Percentiles rank a stretch among this genome's conserved stretches.
These are phyloP conservation scores for Xerus inauris DNA, from an alignment of 2,113 vertebrate genomes.

Conservation along the genomic window DNA sequence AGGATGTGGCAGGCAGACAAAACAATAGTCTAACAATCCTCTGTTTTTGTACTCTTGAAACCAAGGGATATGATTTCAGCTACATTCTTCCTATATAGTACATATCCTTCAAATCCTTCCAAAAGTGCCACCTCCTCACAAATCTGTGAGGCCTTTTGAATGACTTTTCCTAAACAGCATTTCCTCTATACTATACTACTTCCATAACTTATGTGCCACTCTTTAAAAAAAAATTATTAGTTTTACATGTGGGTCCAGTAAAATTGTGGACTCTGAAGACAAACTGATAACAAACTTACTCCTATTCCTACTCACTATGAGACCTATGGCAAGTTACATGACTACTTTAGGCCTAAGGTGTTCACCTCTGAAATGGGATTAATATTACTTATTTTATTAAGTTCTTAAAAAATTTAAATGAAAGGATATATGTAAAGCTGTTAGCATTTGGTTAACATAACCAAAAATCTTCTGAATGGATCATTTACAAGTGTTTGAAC, in stretches of 20 bases:
- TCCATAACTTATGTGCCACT: not conserved
- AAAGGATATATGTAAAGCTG: not conserved
- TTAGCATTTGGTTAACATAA: not conserved
- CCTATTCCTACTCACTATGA: not conserved
- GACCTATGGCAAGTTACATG: not conserved
- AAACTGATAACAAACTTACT: not conserved
- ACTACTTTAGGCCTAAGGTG: not conserved
- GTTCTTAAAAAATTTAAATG: slow-evolving; percentile 1
- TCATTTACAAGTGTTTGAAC: not conserved
- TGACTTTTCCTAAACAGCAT: not conserved
- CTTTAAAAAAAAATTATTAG: not conserved
- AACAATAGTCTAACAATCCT: not conserved
- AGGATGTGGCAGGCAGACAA: not conserved
- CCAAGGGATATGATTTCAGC: not conserved
- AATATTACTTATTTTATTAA: slow-evolving; percentile 17
- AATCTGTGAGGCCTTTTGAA: not conserved
- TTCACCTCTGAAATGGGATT: not conserved
- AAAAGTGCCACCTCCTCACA: not conserved
- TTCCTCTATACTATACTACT: not conserved
- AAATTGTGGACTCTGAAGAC: not conserved
- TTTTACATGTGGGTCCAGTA: not conserved
- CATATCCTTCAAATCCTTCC: not conserved
- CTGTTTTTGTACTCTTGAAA: not conserved
- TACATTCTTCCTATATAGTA: not conserved
- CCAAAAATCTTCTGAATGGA: not conserved